Conservation (phyloP, 2,797 vertebrate species). For the Rhadinocentrus ornatus region DNA sequence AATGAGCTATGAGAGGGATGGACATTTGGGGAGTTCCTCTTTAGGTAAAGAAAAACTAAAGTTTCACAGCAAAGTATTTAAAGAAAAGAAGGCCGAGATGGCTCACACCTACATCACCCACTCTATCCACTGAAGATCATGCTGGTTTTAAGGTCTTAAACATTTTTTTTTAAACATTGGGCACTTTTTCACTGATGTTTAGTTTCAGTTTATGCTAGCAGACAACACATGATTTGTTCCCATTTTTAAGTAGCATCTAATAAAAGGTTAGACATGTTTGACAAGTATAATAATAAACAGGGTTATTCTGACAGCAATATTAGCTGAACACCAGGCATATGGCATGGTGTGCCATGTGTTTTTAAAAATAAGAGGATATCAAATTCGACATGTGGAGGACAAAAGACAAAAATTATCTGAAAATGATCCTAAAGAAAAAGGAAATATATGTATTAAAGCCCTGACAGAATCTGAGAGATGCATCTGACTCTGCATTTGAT, state of each 20-base stretch:
- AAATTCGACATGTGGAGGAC: not conserved
- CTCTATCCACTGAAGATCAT: not conserved
- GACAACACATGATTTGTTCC: too few species aligned
- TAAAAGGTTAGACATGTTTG: not conserved
- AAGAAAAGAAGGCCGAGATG: conserved; percentile 21
- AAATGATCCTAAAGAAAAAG: not conserved
- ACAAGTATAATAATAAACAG: too few species aligned
- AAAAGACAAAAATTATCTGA: not conserved
- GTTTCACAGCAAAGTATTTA: conserved; percentile 57
- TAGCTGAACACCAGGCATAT: not conserved
- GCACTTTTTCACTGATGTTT: not conserved
- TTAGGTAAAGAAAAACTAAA: conserved; percentile 8
- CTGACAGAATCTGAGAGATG: not conserved
- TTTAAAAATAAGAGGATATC: not conserved
- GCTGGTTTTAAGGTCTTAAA: not conserved
- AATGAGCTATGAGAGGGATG: not conserved
- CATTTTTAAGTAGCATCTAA: too few species aligned
- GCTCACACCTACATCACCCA: conserved; percentile 1
- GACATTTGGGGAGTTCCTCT: conserved; percentile 41
- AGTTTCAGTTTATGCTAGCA: not conserved
- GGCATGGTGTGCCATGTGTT: not conserved
- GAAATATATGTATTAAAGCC: not conserved
- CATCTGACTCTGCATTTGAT: not conserved
- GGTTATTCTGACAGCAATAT: not conserved
- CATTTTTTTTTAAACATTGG: too few species aligned